A percentile compares a stretch with the other conserved stretches of the same genome.
Evolutionary conservation across 92 coral and sea anemone genomes (phyloP).

Genomic region (Siderastrea siderea): DNA sequence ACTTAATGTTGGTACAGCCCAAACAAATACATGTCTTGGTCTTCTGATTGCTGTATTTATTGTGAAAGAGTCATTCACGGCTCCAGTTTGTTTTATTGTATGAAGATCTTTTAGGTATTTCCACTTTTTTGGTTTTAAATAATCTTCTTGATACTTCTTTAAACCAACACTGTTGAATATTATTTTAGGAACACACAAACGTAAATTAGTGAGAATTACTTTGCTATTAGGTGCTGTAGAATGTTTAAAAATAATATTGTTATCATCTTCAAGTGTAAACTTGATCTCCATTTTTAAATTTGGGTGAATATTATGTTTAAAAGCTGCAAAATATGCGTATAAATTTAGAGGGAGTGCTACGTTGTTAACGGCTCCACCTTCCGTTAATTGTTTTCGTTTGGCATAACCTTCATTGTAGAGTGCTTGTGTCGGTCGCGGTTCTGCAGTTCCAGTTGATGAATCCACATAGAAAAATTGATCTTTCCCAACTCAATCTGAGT

Average conservation of each 20-base stretch:
- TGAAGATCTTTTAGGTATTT: no score
- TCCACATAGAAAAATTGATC: conserved; percentile 3
- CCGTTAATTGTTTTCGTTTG: not conserved
- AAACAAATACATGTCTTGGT: no score
- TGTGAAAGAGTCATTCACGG: no score
- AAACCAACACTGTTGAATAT: not conserved
- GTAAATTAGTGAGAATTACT: conserved; percentile 7
- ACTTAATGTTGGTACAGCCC: no score
- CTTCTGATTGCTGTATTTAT: no score
- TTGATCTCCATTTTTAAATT: not conserved
- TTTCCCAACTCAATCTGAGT: not conserved
- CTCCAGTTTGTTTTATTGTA: no score
- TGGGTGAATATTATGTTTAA: conserved; percentile 35
- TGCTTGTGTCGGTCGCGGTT: no score
- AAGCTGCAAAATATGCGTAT: conserved; percentile 19
- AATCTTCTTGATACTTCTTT: not conserved
- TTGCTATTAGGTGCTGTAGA: not conserved
- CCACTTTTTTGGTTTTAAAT: not conserved
- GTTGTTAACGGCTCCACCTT: not conserved
- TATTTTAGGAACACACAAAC: conserved; percentile 38
- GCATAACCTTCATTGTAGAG: conserved; percentile 18
- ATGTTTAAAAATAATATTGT: conserved; percentile 1
- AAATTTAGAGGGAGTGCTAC: conserved; percentile 29
- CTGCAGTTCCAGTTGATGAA: no score
- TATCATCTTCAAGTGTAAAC: conserved; percentile 13